Base-by-base conservation (phyloP, 2,113 vertebrate species). In the Merops nubicus region DNA sequence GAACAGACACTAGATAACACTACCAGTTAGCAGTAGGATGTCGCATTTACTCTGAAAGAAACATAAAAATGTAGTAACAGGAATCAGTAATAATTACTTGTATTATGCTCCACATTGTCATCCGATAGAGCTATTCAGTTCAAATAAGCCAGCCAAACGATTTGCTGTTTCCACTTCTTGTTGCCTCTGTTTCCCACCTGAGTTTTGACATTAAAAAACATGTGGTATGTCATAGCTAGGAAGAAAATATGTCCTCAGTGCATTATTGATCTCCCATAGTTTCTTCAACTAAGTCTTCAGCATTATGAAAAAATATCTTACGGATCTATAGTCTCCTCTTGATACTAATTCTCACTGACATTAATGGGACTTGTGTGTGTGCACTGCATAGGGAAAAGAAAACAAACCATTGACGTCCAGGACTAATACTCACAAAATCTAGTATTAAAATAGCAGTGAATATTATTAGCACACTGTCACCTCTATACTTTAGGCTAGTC, bases 21-120 rank as follows among this genome's bases (percentile, higher is more conserved):
- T 93, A 92, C 91, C 94, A 95, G 91, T 94, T 96, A 97, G 95
- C 92, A 96, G 91, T 94, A 95, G 81, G 84, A 92, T 92, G 86
- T 82, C 86, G 93, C 87, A 82, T 94, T 94, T 96, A 88, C 60
- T 85, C 83, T 84, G 60, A 95, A 96, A 97, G 92, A 93, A 96
- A 97, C 87, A 64, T 21, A 78, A 50, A 94, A 97, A 96, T 68
- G 64, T 81, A 57, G 76, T 91, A 95, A 77, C 5, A 38, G 59
- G 85, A 88, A 95, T 92, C 81, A 85, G 84, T 96, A 96, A 94
- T 95, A 96, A 97, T 90, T 96, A 96, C 91, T 84, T 88, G 45
- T 48, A 88, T 96, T 94, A 75, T 86, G 57, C 70, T 75, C 68
- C 54, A 43, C 75, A 62, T 17, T 97, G 93, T 88, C 91, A 88